Conservation (phyloP, 2,797 vertebrate species). For the Coregonus sp. region DNA sequence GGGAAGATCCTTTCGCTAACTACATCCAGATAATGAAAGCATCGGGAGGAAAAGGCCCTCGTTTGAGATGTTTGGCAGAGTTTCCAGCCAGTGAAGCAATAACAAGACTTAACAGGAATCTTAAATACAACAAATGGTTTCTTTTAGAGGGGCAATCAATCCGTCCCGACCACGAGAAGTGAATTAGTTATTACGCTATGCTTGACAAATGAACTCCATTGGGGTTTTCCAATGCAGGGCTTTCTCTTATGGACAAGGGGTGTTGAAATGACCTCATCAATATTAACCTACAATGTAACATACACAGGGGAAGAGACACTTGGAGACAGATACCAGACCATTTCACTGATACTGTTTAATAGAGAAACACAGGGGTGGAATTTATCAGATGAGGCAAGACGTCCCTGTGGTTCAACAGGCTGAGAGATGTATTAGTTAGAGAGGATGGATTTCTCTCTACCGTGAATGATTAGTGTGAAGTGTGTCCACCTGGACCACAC, state of each 20-base stretch:
- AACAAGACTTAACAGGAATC: constrained; percentile 15
- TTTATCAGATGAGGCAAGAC: neutral
- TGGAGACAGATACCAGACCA: neutral
- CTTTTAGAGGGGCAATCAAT: constrained; percentile 2
- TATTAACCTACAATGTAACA: neutral
- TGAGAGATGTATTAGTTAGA: neutral
- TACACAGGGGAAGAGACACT: neutral
- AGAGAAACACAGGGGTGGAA: neutral
- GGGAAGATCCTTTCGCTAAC: constrained; percentile 14
- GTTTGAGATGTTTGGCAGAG: neutral
- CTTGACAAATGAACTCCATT: constrained; percentile 1
- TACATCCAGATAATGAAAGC: neutral
- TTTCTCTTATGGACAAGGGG: neutral
- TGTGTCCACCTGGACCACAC: constrained; percentile 1
- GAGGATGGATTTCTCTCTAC: neutral
- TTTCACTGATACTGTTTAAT: neutral
- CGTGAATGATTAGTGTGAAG: neutral
- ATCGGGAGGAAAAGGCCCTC: constrained; percentile 1
- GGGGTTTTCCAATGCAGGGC: neutral
- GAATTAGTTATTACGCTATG: neutral
- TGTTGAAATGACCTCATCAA: neutral
- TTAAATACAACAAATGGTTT: neutral
- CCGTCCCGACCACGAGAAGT: neutral
- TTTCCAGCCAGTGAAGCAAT: neutral
- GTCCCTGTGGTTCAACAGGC: neutral